Evolutionary conservation across 2,888 invertebrate genomes (phyloP), one percentile per base, ranked within the genome.

Genomic region (Pseudolycoriella hygida): DNA sequence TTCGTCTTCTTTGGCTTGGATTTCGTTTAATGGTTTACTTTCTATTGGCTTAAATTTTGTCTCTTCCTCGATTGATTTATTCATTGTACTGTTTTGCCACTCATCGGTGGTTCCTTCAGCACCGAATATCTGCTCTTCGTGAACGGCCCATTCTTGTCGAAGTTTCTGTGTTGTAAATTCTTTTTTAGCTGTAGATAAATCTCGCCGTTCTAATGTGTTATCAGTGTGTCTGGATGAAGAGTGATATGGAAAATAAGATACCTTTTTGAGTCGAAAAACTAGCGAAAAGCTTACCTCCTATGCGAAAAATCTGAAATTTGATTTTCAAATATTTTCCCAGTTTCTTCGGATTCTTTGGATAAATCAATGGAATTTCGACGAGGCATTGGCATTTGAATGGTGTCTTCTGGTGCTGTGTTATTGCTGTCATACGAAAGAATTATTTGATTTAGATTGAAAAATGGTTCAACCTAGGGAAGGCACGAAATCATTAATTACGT

Each of bases 281-380:
- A n/a, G n/a, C n/a, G n/a, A 8, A 34, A 18, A 31, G n/a, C 34
- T 42, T 60, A 65, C 66, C 64, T 62, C 60, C 66, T 57, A 40
- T 59, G 53, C 47, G 57, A 60, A 54, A 57, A 66, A 57, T 80
- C 80, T 30, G 78, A 80, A 30, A 76, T 70, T 62, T 80, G 75
- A 56, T 79, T 80, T 57, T 78, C 77, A 57, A 72, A 74, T 53
- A 57, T 57, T 44, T 53, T 54, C 44, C 34, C 34, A n/a, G 50
- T 61, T 51, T 64, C 60, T 49, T 69, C 67, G 54, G 20, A 57
- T 54, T 75, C 75, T 50, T 74, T 74, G 47, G 68, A 61, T 47
- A 64, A 60, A 58, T 67, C 74, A 50, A 75, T 72, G 44, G 76
- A 76, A 65, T 75, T 75, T 47, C 76, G 66, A 40, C 76, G 64